These are phyloP conservation scores for Microcebus jonahi DNA, from an alignment of 2,113 vertebrate species.

Conservation along the genomic window DNA sequence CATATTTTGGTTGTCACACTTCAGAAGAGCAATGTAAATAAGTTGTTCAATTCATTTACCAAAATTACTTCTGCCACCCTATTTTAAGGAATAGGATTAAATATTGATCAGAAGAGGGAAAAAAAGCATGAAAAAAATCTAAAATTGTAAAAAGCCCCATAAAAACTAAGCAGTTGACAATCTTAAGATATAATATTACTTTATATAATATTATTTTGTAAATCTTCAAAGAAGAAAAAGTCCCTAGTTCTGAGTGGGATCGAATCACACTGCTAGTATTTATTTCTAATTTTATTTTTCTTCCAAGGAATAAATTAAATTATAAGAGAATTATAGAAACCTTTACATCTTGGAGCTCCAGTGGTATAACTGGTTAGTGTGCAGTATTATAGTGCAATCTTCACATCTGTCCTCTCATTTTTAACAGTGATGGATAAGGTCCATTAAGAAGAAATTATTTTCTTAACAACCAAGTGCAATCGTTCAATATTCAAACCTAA, in stretches of 20 bases:
- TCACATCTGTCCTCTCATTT: neutral
- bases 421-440: neutral
- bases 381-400: neutral
- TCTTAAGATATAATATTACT: neutral
- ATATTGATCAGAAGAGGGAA: neutral
- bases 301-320: neutral
- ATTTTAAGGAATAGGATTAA: slow-evolving; percentile 45
- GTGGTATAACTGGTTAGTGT: no score
- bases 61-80: neutral
- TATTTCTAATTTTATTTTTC: neutral
- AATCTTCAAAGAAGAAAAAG: slow-evolving; percentile 19
- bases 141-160: neutral
- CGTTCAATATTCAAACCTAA: neutral
- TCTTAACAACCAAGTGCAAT: neutral
- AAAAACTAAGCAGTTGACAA: neutral
- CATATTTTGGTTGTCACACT: neutral
- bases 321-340: neutral
- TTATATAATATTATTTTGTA: neutral
- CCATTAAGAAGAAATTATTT: neutral
- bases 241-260: neutral
- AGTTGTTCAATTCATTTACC: neutral
- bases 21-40: neutral
- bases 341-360: neutral
- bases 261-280: neutral
- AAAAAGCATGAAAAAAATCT: neutral